Base-by-base conservation (phyloP, 2,888 invertebrate genomes). In the Lycocerus yunnanus region DNA sequence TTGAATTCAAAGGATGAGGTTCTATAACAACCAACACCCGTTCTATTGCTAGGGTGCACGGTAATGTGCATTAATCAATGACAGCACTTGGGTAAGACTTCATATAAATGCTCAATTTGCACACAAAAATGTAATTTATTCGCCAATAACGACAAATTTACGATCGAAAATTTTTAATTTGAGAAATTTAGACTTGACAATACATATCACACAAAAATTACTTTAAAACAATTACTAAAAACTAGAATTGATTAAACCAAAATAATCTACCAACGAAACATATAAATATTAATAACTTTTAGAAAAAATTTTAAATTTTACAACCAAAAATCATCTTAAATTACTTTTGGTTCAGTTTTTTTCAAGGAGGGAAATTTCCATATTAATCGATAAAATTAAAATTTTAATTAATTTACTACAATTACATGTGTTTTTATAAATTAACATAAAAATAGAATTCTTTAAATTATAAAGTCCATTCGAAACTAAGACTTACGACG, bases 171-270 rank as follows among this genome's bases (percentile, higher is more conserved):
- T n/a, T 18, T 63, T 63, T 63, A 63, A 18, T 63, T 63, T 63
- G 18, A 20, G 16, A 63, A 63, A 63, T 63, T 63, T 63, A 20
- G 61, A 63, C 61, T 18, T n/a, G 61, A 63, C 61, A 63, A 63
- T 63, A 63, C 61, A 63, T 63, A 63, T 63, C 61, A 63, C 61
- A 63, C 61, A 63, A 63, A 63, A 16, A n/a, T 18, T 63, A 43
- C 43, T 43, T 16, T 18, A 63, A 63, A 18, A 63, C 16, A 63
- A 20, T 20, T 63, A 63, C 20, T 18, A 16, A 18, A 63, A 63
- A 16, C 61, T 18, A 43, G 43, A 43, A 43, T n/a, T 63, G n/a
- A 63, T 13, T 18, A n/a, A 63, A 18, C 18, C n/a, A 20, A 63
- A 63, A 18, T 13, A 63, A 63, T 18, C 9, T n/a, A 63, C 61